Percentiles rank a stretch among this genome's conserved stretches.
Conservation (phyloP, 2,113 vertebrate genomes). For the Vombatus ursinus region DNA sequence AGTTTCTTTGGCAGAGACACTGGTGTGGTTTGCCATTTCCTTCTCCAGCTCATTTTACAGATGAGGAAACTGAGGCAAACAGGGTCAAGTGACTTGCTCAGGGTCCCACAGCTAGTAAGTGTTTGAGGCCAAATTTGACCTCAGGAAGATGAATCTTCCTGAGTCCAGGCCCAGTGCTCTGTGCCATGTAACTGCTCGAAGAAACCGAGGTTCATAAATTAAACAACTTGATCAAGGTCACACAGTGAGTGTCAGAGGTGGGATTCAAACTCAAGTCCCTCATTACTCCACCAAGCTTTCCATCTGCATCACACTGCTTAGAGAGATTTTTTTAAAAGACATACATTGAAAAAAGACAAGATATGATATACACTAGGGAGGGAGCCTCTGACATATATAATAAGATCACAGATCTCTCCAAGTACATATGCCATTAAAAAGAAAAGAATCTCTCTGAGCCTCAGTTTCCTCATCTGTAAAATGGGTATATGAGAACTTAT, state of each 20-base stretch:
- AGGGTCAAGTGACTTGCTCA: constrained; percentile 15
- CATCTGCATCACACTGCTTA: too few species aligned
- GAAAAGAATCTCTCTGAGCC: neutral
- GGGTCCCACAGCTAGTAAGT: neutral
- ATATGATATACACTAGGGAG: neutral
- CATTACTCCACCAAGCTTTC: fast-evolving
- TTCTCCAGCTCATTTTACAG: neutral
- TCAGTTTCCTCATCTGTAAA: neutral
- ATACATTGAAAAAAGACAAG: neutral
- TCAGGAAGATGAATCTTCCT: too few species aligned
- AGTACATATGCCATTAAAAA: neutral
- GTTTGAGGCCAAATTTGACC: too few species aligned
- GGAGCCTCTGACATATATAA: neutral
- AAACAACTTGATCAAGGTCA: constrained; percentile 15
- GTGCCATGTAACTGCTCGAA: neutral
- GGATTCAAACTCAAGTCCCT: fast-evolving
- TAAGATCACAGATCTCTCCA: neutral
- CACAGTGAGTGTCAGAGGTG: too few species aligned
- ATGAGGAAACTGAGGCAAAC: neutral
- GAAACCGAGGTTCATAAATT: neutral
- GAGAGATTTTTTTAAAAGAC: neutral
- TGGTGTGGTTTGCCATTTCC: too few species aligned
- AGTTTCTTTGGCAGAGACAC: too few species aligned
- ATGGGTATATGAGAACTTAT: neutral
- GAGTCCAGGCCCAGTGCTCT: too few species aligned